A percentile compares a stretch with the other conserved stretches of the same genome.
Conservation (phyloP, 2,888 invertebrate genomes). For the Trachelus tabidus region DNA sequence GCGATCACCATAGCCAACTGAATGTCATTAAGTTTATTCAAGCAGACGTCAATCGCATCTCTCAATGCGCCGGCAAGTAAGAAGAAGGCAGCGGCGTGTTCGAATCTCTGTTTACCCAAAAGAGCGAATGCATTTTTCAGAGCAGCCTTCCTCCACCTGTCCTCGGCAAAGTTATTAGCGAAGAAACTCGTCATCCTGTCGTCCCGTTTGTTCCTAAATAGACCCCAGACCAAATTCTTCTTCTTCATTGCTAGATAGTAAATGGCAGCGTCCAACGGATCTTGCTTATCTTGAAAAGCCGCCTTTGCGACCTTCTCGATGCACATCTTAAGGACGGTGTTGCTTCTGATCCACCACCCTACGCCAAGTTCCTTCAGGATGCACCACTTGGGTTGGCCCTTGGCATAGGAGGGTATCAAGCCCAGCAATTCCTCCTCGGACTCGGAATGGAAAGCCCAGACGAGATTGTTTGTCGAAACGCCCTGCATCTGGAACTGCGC, state of each 20-base stretch:
- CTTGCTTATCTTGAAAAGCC: constrained; percentile 90
- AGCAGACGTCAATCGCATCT: constrained; percentile 94
- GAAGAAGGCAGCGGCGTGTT: constrained; percentile 99
- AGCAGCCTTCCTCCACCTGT: constrained; percentile 97
- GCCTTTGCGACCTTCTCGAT: constrained; percentile 95
- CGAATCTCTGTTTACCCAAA: constrained; percentile 94
- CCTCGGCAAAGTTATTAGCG: constrained; percentile 90
- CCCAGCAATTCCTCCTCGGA: constrained; percentile 94
- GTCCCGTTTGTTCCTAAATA: constrained; percentile 89
- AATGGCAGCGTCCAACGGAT: constrained; percentile 97
- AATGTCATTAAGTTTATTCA: constrained; percentile 92
- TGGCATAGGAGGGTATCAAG: constrained; percentile 87
- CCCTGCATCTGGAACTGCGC: constrained; percentile 87
- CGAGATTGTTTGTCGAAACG: constrained; percentile 89
- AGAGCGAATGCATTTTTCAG: constrained; percentile 98
- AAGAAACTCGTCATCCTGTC: constrained; percentile 96
- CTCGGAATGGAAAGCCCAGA: constrained; percentile 99
- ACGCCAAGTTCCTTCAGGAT: constrained; percentile 90
- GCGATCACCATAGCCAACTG: constrained; percentile 96
- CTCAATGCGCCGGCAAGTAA: constrained; percentile 92
- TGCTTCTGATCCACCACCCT: constrained; percentile 96
- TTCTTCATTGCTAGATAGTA: constrained; percentile 99
- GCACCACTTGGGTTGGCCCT: constrained; percentile 88
- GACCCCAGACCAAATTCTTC: constrained; percentile 94
- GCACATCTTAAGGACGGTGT: constrained; percentile 82